A percentile compares a stretch with the other conserved stretches of the same genome.
phyloP scores from a whole-genome alignment of 2,797 vertebrate species.

The Miichthys miiuy region DNA sequence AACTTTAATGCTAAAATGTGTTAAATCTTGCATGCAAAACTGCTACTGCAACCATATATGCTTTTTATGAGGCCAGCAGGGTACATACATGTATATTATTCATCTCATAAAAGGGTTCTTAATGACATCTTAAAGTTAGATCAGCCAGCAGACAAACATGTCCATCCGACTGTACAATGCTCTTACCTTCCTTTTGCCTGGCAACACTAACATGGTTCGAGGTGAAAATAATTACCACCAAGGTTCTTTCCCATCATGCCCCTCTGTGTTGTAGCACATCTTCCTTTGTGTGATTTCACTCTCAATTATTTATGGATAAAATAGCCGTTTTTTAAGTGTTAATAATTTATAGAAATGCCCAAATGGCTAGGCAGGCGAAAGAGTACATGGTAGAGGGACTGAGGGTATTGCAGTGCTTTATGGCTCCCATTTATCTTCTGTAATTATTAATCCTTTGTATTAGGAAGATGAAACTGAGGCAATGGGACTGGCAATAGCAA shows the following conservation, averaged over 20 bases:
- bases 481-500: constrained; percentile 34
- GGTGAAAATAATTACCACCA: constrained; percentile 70
- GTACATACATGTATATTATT: constrained; percentile 15
- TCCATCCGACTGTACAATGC: constrained; percentile 61
- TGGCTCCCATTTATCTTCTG: constrained; percentile 82
- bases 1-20: neutral
- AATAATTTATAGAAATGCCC: constrained; percentile 88
- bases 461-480: constrained; percentile 61
- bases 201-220: constrained; percentile 26
- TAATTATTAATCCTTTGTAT: constrained; percentile 85
- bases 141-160: constrained; percentile 37
- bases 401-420: constrained; percentile 82
- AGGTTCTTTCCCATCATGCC: constrained; percentile 53
- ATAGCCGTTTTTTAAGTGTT: constrained; percentile 87
- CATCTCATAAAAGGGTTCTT: constrained; percentile 6
- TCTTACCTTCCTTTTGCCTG: constrained; percentile 35
- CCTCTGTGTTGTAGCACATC: constrained; percentile 63
- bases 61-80: neutral
- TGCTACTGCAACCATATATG: neutral
- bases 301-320: constrained; percentile 91
- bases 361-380: constrained; percentile 80
- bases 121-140: constrained; percentile 68
- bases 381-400: constrained; percentile 83
- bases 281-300: constrained; percentile 73
- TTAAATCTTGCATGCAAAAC: neutral